These are phyloP conservation scores for Melanostigma gelatinosum DNA, from an alignment of 2,113 vertebrate species.

Conservation along the genomic window DNA sequence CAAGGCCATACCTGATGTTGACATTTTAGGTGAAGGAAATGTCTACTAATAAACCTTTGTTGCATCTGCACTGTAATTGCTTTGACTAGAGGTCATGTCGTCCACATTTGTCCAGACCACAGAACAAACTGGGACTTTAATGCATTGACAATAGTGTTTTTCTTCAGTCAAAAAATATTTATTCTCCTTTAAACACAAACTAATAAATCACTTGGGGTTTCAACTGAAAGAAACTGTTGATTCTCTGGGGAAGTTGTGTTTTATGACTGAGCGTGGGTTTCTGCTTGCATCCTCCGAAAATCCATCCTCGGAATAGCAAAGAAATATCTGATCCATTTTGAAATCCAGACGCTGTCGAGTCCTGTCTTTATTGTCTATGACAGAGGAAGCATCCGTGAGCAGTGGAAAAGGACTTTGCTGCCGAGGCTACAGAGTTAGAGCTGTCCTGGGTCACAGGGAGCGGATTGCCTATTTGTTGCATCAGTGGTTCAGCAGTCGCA, in stretches of 20 bases:
- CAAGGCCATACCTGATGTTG: neutral
- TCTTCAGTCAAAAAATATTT: constrained; percentile 2
- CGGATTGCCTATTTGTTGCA: constrained; percentile 82
- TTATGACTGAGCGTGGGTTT: neutral
- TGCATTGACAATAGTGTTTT: neutral
- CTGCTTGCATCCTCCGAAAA: neutral
- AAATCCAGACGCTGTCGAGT: constrained; percentile 2
- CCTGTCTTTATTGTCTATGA: constrained; percentile 12
- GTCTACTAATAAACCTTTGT: neutral
- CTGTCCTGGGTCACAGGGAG: constrained; percentile 71
- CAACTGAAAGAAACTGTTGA: neutral
- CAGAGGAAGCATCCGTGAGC: constrained; percentile 27
- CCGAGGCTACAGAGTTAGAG: constrained; percentile 49
- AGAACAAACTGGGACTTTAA: neutral
- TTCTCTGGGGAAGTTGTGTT: neutral
- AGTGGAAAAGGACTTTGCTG: constrained; percentile 32
- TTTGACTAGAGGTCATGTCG: constrained; percentile 1
- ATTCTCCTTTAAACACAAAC: neutral
- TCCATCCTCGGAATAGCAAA: neutral
- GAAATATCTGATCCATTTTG: neutral
- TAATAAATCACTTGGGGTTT: neutral
- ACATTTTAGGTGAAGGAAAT: constrained; percentile 1
- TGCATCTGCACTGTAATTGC: constrained; percentile 6
- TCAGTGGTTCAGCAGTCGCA: constrained; percentile 71
- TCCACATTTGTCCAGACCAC: constrained; percentile 3